A percentile compares a stretch with the other conserved stretches of the same genome.
phyloP scores from a whole-genome alignment of 2,888 invertebrate genomes.

The Phengaris alcon region DNA sequence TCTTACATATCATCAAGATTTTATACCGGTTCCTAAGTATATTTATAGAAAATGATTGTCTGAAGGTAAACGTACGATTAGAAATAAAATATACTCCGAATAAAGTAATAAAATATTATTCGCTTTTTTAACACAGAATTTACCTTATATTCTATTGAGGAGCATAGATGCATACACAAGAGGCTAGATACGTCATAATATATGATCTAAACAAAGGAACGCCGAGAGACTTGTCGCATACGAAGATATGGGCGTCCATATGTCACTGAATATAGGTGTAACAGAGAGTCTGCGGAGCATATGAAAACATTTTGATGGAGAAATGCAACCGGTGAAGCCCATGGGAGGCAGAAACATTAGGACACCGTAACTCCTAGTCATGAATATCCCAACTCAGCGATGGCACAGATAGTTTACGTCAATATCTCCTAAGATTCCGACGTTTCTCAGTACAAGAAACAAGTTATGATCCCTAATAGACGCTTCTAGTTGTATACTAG shows the following conservation, averaged over 20 bases:
- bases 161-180: constrained; percentile 11
- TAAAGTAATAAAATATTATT: constrained; percentile 4
- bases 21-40: constrained; percentile 15
- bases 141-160: background rate
- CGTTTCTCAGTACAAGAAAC: background rate
- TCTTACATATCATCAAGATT: constrained; percentile 12
- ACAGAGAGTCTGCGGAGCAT: constrained; percentile 3
- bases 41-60: constrained; percentile 5
- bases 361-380: background rate
- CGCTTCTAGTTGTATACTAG: no score
- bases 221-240: constrained; percentile 12
- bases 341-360: constrained; percentile 13
- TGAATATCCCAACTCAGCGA: background rate
- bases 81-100: background rate
- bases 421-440: constrained; percentile 5
- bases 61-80: background rate
- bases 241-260: constrained; percentile 15
- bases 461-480: background rate
- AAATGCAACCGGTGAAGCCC: background rate
- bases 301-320: constrained; percentile 13
- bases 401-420: background rate
- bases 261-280: constrained; percentile 17
- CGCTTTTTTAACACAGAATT: constrained; percentile 7
- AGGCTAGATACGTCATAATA: constrained; percentile 11
- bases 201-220: constrained; percentile 11